A percentile compares a stretch with the other conserved stretches of the same genome.
Evolutionary conservation across 2,113 vertebrate genomes (phyloP).

Genomic region (Dasyurus viverrinus): DNA sequence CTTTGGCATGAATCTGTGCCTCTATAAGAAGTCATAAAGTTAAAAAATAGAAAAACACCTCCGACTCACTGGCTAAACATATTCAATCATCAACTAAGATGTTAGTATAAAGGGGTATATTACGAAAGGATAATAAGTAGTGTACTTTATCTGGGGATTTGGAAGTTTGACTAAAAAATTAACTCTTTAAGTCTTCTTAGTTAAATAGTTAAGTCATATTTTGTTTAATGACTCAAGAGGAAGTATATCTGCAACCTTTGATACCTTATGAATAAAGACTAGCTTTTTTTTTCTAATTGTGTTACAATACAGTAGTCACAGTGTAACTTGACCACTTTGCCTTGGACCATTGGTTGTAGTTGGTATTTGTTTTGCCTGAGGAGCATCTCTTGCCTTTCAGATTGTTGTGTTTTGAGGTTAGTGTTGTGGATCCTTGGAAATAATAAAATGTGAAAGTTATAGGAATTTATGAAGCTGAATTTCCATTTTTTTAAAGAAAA

Average conservation of each 20-base stretch:
- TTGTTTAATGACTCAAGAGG: conserved; percentile 39
- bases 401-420: conserved; percentile 38
- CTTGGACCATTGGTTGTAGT: conserved; percentile 17
- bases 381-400: conserved; percentile 33
- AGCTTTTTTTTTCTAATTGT: conserved; percentile 13
- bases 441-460: conserved; percentile 41
- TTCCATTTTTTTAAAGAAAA: background rate
- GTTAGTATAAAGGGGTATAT: conserved; percentile 41
- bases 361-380: conserved; percentile 7
- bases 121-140: conserved; percentile 40
- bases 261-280: conserved; percentile 57
- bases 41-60: background rate
- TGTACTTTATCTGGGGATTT: conserved; percentile 34
- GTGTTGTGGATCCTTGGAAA: conserved; percentile 15
- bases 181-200: background rate
- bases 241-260: conserved; percentile 52
- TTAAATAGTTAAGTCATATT: background rate
- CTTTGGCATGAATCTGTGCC: conserved; percentile 48
- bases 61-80: conserved; percentile 29
- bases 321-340: conserved; percentile 51
- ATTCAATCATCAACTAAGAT: conserved; percentile 51
- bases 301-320: background rate
- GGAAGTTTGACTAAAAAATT: conserved; percentile 43
- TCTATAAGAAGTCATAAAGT: background rate
- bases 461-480: conserved; percentile 24